phyloP scores from a whole-genome alignment of 2,113 vertebrate species.

The Dromas ardeola region DNA sequence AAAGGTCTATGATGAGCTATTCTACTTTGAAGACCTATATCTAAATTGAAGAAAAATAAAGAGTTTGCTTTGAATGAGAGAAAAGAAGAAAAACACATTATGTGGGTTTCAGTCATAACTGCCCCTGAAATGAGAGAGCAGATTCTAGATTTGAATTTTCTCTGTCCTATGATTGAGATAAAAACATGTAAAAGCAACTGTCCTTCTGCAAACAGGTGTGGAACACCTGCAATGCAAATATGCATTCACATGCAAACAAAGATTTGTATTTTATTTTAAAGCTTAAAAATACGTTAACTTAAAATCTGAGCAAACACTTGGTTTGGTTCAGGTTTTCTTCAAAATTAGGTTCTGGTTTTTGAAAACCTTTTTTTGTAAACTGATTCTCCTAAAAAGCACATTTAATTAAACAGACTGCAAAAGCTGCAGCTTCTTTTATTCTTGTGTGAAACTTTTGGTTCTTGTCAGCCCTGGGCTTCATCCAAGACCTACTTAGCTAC shows the following conservation, averaged over 20 bases:
- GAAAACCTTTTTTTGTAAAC: background rate
- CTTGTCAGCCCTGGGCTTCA: background rate
- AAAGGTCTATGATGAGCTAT: background rate
- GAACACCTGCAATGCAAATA: background rate
- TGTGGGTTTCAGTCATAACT: background rate
- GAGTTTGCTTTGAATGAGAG: background rate
- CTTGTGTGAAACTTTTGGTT: background rate
- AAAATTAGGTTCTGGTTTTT: background rate
- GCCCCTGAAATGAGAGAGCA: background rate
- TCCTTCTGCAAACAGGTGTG: background rate
- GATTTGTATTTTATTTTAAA: background rate
- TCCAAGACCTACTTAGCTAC: conserved; percentile 1
- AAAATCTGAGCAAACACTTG: background rate
- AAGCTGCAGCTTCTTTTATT: background rate
- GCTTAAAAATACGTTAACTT: background rate
- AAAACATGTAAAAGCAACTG: background rate
- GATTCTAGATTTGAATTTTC: background rate
- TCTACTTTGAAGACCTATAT: background rate
- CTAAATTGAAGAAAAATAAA: background rate
- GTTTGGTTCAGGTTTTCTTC: background rate
- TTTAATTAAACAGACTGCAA: background rate
- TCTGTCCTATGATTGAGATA: background rate
- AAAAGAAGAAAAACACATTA: background rate
- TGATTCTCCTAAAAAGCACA: background rate
- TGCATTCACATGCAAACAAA: background rate